Percentiles rank a stretch among this genome's conserved stretches.
Evolutionary conservation across 2,113 vertebrate species (phyloP).

Genomic region (Manacus vitellinus): DNA sequence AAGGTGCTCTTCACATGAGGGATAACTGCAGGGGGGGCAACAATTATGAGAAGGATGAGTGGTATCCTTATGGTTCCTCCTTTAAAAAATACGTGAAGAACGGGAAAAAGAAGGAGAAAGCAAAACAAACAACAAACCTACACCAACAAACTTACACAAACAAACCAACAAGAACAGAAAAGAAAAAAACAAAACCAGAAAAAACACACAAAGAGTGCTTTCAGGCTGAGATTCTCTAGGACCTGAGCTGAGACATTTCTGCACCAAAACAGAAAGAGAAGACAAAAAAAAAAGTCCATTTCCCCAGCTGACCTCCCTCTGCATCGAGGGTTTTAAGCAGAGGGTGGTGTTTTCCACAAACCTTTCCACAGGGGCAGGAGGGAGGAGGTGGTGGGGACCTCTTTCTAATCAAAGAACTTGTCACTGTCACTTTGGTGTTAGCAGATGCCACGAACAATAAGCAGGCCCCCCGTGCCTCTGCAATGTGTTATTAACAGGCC

Average conservation of each 20-base stretch:
- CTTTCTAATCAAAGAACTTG: slow-evolving; percentile 35
- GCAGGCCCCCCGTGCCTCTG: background rate
- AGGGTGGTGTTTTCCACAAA: background rate
- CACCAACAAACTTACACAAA: background rate
- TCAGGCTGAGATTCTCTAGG: background rate
- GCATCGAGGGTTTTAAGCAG: background rate
- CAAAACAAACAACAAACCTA: background rate
- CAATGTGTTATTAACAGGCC: background rate
- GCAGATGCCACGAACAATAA: slow-evolving; percentile 28
- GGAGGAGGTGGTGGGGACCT: background rate
- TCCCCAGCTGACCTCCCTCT: background rate
- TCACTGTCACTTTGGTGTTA: slow-evolving; percentile 31
- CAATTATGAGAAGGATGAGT: background rate
- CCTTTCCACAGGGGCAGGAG: background rate
- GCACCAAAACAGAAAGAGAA: background rate
- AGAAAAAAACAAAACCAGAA: background rate
- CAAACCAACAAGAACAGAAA: background rate
- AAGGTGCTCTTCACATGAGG: background rate
- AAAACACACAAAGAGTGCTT: background rate
- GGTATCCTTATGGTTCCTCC: background rate
- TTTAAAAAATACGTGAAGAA: background rate
- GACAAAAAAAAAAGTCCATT: background rate
- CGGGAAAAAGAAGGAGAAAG: background rate
- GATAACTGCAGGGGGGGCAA: background rate
- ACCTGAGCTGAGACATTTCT: background rate